Evolutionary conservation across 2,888 invertebrate genomes (phyloP).

Genomic region (Agelastica alni): DNA sequence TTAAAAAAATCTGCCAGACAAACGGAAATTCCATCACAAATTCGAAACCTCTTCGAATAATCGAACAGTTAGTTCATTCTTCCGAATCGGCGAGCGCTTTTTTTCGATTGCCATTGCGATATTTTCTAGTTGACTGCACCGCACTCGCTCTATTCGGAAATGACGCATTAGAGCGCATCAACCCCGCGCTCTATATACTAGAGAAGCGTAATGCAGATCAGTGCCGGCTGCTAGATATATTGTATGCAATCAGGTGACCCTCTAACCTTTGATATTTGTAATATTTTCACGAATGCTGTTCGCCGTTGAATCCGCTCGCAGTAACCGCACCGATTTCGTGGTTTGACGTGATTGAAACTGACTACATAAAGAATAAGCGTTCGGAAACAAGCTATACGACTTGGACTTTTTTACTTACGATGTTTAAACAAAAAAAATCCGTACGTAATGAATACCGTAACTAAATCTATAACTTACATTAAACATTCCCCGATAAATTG

Average conservation of each 20-base stretch:
- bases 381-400: too few species aligned
- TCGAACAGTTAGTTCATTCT: conserved; percentile 9
- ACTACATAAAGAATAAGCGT: too few species aligned
- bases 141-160: conserved; percentile 3
- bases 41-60: conserved; percentile 7
- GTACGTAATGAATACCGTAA: too few species aligned
- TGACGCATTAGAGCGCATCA: conserved; percentile 22
- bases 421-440: too few species aligned
- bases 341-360: too few species aligned
- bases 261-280: conserved; percentile 19
- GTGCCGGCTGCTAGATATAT: conserved; percentile 15
- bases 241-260: conserved; percentile 19
- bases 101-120: conserved; percentile 8
- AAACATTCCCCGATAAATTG: too few species aligned
- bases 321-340: too few species aligned
- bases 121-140: conserved; percentile 6
- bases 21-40: too few species aligned
- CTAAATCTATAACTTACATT: too few species aligned
- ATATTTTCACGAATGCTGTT: conserved; percentile 18
- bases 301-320: too few species aligned
- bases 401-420: too few species aligned
- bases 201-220: conserved; percentile 20
- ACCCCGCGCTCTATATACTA: conserved; percentile 4
- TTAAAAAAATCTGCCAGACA: too few species aligned
- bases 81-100: conserved; percentile 8